Evolutionary conservation across 2,888 invertebrate species (phyloP), one percentile per base, ranked within the genome.

Genomic region (Caenorhabditis sulstoni): DNA sequence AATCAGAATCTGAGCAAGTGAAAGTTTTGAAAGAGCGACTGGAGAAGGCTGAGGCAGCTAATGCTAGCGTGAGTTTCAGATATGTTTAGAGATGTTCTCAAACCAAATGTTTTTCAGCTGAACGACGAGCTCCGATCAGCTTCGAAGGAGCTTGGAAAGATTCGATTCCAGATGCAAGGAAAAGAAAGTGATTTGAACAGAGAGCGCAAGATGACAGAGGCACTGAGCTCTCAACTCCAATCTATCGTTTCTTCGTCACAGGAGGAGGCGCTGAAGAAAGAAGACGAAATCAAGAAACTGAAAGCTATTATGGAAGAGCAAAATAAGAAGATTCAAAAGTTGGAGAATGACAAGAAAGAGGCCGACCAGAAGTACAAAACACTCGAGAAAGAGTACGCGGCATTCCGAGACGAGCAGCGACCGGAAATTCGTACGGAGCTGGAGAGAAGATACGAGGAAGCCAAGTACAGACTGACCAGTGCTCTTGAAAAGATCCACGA

Each of bases 371-470:
- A 49, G 39, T 49, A 47, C 20, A 65, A 71, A 18, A 55, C 5
- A 12, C 59, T 70, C 12, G 75, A 67, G 20, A 78, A 70, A 18
- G 86, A 86, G 50, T 84, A 67, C 50, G 82, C 76, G 9, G 70
- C 77, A 29, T 81, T 81, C 64, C 75, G 64, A 53, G 81, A 77
- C 3, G 86, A 84, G n/a, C 84, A 84, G 65, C 45, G 86, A 20
- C 86, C 86, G 22, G 79, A 82, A 35, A 84, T 86, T 50, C 81
- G 86, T 77, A 85, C 84, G 1, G 83, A 87, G 37, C 71, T 88
- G 44, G 88, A 88, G 73, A 79, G 88, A 64, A 78, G 88, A 49
- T 89, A 81, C 61, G 88, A 88, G 73, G 87, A 88, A 68, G 79
- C 85, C 5, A 74, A 81, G 8, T 87, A 87, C 62, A 73, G 86